Base-by-base conservation (phyloP, 2,797 vertebrate genomes). In the Hydrolagus colliei region DNA sequence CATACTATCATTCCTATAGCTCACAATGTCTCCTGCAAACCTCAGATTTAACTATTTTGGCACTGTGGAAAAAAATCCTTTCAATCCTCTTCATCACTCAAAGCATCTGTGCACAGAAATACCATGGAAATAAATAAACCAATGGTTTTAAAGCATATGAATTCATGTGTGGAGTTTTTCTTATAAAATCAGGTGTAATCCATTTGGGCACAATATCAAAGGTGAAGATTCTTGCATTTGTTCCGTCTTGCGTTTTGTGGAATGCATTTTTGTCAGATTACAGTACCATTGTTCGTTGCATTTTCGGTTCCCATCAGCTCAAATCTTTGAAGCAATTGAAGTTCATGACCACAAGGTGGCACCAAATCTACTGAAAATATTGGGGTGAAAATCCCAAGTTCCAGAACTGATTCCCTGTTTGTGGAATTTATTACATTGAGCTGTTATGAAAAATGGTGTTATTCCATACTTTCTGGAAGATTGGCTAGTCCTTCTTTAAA, bases 261-360 rank as follows among this genome's bases (percentile, higher is more conserved):
- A 52, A 52, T 52, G 41, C 41, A 52, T 52, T 52, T 52, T 73
- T 73, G 72, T 73, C 72, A 73, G 22, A 73, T 73, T 20, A 27
- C 41, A 3, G 9, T 11, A 72, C 18, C 27, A 41, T 18, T 59
- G 27, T 52, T 59, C 4, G 35, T 9, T 18, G 32, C 14, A 4
- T 67, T 32, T 68, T 82, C 35, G 32, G 16, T 68, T 5, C 18
- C 68, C 35, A 9, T 74, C 27, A 16, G 6, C 41, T 59, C 9
- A 11, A 20, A 6, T 62, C 67, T 35, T 16, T 82, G 62, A 22
- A 35, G 65, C 18, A 20, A 4, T 52, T 84, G 0, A 10, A 84
- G 52, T 41, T 84, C n/a, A 14, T 84, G 18, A 18, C 79, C 79
- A 84, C 65, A 52, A 84, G 79, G 71, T 84, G 79, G 79, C 79